Percentiles rank a stretch among this genome's conserved stretches.
Evolutionary conservation across 2,113 vertebrate species (phyloP).

Genomic region (Acinonyx jubatus): DNA sequence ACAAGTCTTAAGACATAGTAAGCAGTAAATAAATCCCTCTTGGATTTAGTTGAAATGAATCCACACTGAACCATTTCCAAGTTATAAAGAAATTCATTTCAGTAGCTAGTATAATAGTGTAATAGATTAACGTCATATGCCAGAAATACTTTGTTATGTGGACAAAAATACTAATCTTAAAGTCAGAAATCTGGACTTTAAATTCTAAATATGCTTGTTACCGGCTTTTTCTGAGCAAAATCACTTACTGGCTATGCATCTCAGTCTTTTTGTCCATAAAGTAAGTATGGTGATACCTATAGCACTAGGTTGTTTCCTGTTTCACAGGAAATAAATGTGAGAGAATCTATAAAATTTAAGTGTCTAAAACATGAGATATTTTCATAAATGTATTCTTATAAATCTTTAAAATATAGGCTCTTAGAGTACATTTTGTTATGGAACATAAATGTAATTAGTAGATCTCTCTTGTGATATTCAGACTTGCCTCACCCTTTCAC

Average conservation of each 20-base stretch:
- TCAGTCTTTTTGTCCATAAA: not conserved
- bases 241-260: not conserved
- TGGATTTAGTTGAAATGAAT: not conserved
- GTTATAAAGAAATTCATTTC: not conserved
- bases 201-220: conserved; percentile 1
- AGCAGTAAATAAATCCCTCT: not conserved
- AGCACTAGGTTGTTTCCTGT: not conserved
- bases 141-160: not conserved
- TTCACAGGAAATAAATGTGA: not conserved
- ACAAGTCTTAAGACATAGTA: conserved; percentile 4
- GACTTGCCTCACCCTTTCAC: not conserved
- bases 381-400: not conserved
- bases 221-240: conserved; percentile 31
- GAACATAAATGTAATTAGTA: not conserved
- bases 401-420: not conserved
- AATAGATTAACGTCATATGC: not conserved
- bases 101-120: not conserved
- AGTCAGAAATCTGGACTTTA: not conserved
- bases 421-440: not conserved
- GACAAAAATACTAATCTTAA: not conserved
- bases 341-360: conserved; percentile 14
- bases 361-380: not conserved
- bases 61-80: not conserved
- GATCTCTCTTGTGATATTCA: not conserved
- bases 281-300: not conserved